Evolutionary conservation across 2,113 vertebrate species (phyloP).

Genomic region (Ramphastos sulfuratus): DNA sequence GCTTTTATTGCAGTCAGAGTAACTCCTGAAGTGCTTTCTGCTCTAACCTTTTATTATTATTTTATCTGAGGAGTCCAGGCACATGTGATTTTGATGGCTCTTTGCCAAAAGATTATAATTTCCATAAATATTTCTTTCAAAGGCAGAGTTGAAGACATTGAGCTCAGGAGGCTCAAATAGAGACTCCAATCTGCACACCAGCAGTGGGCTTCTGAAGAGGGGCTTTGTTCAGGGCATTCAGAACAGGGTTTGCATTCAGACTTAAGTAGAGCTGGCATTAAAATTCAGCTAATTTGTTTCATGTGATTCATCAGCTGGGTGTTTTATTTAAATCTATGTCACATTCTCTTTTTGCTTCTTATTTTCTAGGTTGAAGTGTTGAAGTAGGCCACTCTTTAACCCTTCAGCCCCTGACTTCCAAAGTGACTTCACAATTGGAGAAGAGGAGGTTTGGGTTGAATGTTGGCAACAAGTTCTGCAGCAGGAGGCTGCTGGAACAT

Average conservation of each 20-base stretch:
- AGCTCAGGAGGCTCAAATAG: slow-evolving; percentile 66
- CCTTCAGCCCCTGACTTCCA: slow-evolving; percentile 21
- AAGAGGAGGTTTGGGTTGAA: too few relatives aligned
- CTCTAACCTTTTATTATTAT: slow-evolving; percentile 57
- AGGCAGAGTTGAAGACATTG: slow-evolving; percentile 56
- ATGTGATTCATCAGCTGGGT: slow-evolving; percentile 83
- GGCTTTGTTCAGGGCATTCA: slow-evolving; percentile 54
- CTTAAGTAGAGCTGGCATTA: slow-evolving; percentile 71
- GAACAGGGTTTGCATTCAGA: slow-evolving; percentile 72
- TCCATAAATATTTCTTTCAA: slow-evolving; percentile 75
- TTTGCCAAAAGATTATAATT: slow-evolving; percentile 73
- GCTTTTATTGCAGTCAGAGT: slow-evolving; percentile 61
- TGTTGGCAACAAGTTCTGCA: too few relatives aligned
- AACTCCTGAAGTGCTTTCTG: slow-evolving; percentile 55
- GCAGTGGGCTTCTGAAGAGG: slow-evolving; percentile 72
- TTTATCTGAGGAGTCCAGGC: slow-evolving; percentile 69
- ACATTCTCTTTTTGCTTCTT: slow-evolving; percentile 66
- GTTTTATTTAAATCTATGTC: slow-evolving; percentile 74
- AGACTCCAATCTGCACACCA: slow-evolving; percentile 72
- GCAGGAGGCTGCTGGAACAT: too few relatives aligned
- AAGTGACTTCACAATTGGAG: not conserved
- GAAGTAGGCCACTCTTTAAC: slow-evolving; percentile 68
- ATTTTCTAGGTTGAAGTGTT: slow-evolving; percentile 39
- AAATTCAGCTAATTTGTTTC: slow-evolving; percentile 75
- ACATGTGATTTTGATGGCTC: slow-evolving; percentile 57